Evolutionary conservation across 2,888 invertebrate species (phyloP).

Genomic region (Polia nebulosa): DNA sequence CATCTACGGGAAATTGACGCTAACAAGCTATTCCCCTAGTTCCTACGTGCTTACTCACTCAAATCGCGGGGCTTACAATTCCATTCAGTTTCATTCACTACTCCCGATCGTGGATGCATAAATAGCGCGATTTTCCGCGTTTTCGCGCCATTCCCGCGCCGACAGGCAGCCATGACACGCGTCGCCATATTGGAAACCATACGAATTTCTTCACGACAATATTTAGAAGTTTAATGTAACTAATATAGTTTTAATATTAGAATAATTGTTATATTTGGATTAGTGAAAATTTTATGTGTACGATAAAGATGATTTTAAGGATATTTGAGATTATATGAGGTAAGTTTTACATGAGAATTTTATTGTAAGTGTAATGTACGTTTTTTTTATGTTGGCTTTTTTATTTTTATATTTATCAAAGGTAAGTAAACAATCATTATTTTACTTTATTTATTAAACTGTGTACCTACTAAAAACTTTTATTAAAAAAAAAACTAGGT

Average conservation of each 20-base stretch:
- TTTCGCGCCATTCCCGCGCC: slow-evolving; percentile 81
- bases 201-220: slow-evolving; percentile 66
- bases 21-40: slow-evolving; percentile 25
- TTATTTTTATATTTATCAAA: background rate
- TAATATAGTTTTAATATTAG: slow-evolving; percentile 35
- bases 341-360: slow-evolving; percentile 52
- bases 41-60: slow-evolving; percentile 51
- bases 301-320: slow-evolving; percentile 63
- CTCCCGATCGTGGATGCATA: slow-evolving; percentile 70
- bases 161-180: slow-evolving; percentile 70
- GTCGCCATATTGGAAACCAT: slow-evolving; percentile 57
- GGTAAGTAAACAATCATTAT: background rate
- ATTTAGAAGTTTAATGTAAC: slow-evolving; percentile 57
- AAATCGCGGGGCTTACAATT: slow-evolving; percentile 53
- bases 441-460: background rate
- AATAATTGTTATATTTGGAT: slow-evolving; percentile 49
- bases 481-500: slow-evolving; percentile 5
- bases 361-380: background rate
- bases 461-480: background rate
- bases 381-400: background rate
- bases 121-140: slow-evolving; percentile 71
- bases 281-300: slow-evolving; percentile 61
- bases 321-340: slow-evolving; percentile 67
- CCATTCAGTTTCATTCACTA: slow-evolving; percentile 71
- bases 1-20: slow-evolving; percentile 26